A percentile compares a stretch with the other conserved stretches of the same genome.
Conservation (phyloP, 2,888 invertebrate genomes). For the Watsonalla cultraria region DNA sequence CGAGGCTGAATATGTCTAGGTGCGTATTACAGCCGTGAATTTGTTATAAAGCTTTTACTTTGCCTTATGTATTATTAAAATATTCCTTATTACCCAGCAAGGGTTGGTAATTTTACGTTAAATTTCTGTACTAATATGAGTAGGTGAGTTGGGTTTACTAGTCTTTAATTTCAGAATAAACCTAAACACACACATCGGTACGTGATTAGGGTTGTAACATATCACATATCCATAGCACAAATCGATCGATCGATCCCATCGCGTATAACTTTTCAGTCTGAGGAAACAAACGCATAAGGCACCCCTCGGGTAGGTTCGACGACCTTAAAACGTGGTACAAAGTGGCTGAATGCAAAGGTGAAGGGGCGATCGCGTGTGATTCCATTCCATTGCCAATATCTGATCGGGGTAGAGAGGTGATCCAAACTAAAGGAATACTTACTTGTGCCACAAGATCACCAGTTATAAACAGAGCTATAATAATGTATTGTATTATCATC, state of each 20-base stretch:
- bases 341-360: not conserved
- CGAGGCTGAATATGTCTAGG: conserved; percentile 23
- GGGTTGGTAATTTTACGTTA: not conserved
- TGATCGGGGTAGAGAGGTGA: not conserved
- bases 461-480: too few species aligned
- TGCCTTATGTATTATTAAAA: not conserved
- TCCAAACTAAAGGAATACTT: too few species aligned
- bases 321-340: not conserved
- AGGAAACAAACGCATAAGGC: not conserved
- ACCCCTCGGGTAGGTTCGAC: not conserved
- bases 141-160: too few species aligned
- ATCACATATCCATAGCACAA: not conserved
- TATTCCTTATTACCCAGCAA: not conserved
- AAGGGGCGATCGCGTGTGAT: not conserved
- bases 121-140: too few species aligned
- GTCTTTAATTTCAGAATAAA: too few species aligned
- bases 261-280: not conserved
- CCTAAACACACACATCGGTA: not conserved
- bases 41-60: conserved; percentile 5
- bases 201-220: not conserved
- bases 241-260: not conserved
- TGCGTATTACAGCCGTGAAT: not conserved
- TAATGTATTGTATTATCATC: too few species aligned
- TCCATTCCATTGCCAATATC: not conserved
- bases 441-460: too few species aligned